phyloP scores from a whole-genome alignment of 2,888 invertebrate genomes.

The Heliconius hortense region DNA sequence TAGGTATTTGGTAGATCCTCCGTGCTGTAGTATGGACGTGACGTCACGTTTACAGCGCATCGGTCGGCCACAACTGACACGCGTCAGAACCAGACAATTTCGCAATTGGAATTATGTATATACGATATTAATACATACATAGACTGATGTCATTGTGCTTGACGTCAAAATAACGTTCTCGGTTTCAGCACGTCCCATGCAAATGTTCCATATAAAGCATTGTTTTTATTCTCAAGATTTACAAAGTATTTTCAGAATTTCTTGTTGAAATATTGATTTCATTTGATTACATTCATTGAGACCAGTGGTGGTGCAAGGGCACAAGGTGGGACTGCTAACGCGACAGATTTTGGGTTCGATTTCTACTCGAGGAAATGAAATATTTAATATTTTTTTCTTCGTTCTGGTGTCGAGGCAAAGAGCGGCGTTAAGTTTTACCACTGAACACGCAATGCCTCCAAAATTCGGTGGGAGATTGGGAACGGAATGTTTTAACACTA shows the following conservation, averaged over 20 bases:
- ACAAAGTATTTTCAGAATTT: not conserved
- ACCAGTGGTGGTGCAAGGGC: too few species aligned
- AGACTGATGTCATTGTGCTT: not conserved
- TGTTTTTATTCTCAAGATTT: not conserved
- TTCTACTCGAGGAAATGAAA: too few species aligned
- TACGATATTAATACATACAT: conserved; percentile 4
- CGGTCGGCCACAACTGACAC: conserved; percentile 55
- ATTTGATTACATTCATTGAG: too few species aligned
- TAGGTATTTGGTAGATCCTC: conserved; percentile 19
- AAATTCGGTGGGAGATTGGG: fast-evolving
- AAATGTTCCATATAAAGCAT: not conserved
- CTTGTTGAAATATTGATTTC: too few species aligned
- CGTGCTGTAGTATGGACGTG: conserved; percentile 47
- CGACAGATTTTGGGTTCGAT: too few species aligned
- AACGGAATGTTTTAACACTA: too few species aligned
- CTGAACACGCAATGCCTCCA: too few species aligned
- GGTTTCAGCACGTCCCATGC: not conserved
- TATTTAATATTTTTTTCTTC: too few species aligned
- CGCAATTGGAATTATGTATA: conserved; percentile 45
- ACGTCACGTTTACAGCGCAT: conserved; percentile 52
- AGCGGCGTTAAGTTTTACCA: too few species aligned
- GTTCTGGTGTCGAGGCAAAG: too few species aligned
- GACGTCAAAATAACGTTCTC: not conserved
- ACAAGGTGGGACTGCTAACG: too few species aligned
- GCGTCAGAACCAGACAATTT: conserved; percentile 49